Percentiles rank a stretch among this genome's conserved stretches.
phyloP scores from a whole-genome alignment of 2,797 vertebrate species.

The Calcarius lapponicus region DNA sequence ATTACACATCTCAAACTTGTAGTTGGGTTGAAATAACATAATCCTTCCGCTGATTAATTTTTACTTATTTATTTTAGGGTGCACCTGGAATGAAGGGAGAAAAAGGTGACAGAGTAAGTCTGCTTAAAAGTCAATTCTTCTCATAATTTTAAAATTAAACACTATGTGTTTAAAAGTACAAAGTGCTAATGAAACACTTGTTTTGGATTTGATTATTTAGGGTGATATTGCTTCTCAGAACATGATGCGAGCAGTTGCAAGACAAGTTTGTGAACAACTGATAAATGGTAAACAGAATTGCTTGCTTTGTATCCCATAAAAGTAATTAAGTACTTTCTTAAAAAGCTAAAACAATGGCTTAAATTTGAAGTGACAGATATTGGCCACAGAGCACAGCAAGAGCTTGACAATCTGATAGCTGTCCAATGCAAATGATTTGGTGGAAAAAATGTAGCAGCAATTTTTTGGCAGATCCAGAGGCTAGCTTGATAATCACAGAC shows the following conservation, averaged over 20 bases:
- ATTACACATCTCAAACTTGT: not conserved
- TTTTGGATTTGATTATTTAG: slow-evolving; percentile 76
- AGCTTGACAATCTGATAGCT: not conserved
- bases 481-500: not conserved
- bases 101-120: slow-evolving; percentile 94
- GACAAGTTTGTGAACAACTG: slow-evolving; percentile 95
- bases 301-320: not conserved
- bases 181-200: slow-evolving; percentile 19
- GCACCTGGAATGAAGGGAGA: slow-evolving; percentile 89
- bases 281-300: slow-evolving; percentile 84
- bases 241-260: slow-evolving; percentile 96
- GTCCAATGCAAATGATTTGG: not conserved
- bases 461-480: not conserved
- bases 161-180: not conserved
- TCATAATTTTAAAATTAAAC: not conserved
- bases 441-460: not conserved
- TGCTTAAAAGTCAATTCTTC: not conserved
- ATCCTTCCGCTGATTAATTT: not conserved
- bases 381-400: not conserved
- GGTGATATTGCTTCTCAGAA: slow-evolving; percentile 96
- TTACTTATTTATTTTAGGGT: slow-evolving; percentile 81
- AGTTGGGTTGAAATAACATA: not conserved
- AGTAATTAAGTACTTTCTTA: not conserved
- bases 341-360: not conserved
- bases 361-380: not conserved